These are phyloP conservation scores for Macaria liturata DNA, from an alignment of 2,888 invertebrate species.

Conservation along the genomic window DNA sequence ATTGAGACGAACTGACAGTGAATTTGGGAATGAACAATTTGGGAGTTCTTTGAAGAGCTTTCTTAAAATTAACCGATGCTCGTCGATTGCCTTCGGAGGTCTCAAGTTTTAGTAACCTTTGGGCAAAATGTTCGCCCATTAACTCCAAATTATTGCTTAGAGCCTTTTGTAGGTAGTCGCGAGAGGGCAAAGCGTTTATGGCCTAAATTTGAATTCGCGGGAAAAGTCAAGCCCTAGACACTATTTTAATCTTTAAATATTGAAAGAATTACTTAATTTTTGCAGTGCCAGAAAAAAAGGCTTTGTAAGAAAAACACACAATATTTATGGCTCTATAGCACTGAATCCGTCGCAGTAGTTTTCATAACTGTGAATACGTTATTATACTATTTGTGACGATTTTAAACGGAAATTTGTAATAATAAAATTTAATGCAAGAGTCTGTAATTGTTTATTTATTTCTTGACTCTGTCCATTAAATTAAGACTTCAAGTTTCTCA, in stretches of 20 bases:
- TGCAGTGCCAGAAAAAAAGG: no score
- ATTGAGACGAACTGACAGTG: constrained; percentile 41
- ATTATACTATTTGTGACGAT: no score
- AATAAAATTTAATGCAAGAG: no score
- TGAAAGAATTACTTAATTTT: no score
- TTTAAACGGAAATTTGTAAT: no score
- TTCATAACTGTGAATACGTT: no score
- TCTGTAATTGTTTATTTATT: no score
- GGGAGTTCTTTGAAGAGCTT: constrained; percentile 40
- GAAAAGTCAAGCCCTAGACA: constrained; percentile 10
- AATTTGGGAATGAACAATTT: constrained; percentile 49
- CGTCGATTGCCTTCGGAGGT: constrained; percentile 36
- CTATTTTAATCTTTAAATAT: constrained; percentile 1
- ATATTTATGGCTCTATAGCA: no score
- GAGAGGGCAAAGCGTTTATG: constrained; percentile 30
- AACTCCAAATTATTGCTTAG: constrained; percentile 40
- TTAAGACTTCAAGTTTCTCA: constrained; percentile 4
- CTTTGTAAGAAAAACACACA: no score
- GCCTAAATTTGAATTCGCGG: constrained; percentile 28
- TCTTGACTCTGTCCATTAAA: constrained; percentile 4
- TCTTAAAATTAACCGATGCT: constrained; percentile 43
- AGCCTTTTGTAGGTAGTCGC: constrained; percentile 36
- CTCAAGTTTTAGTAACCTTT: constrained; percentile 34
- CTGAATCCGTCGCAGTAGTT: no score
- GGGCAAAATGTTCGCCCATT: constrained; percentile 44